These are phyloP conservation scores for Poeciliopsis retropinna DNA, from an alignment of 2,113 vertebrate genomes.

Conservation along the genomic window DNA sequence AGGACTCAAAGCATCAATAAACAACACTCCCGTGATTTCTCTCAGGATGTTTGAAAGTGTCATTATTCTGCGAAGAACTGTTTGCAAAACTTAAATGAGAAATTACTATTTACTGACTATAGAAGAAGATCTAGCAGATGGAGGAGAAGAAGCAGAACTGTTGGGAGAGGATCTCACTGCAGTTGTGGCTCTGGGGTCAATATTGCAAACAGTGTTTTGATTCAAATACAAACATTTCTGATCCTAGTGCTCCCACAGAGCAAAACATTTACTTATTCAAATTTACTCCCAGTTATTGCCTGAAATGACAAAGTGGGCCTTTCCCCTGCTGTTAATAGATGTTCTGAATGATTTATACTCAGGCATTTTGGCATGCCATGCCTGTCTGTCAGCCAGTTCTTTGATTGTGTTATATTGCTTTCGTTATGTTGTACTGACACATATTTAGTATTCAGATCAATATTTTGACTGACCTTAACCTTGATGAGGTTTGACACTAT, in stretches of 20 bases:
- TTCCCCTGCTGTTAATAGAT: constrained; percentile 29
- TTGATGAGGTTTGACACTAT: constrained; percentile 58
- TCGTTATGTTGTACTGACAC: constrained; percentile 29
- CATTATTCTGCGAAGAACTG: constrained; percentile 15
- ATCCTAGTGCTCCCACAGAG: constrained; percentile 55
- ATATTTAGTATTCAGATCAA: constrained; percentile 60
- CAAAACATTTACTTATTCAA: constrained; percentile 67
- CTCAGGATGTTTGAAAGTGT: constrained; percentile 16
- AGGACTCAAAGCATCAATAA: constrained; percentile 37
- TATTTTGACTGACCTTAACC: constrained; percentile 55
- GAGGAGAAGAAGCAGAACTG: constrained; percentile 27
- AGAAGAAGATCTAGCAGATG: constrained; percentile 18
- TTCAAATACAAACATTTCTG: constrained; percentile 67
- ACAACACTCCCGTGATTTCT: constrained; percentile 23
- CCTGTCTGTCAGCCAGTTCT: constrained; percentile 37
- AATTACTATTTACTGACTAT: constrained; percentile 35
- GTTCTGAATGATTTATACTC: constrained; percentile 42
- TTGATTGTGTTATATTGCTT: constrained; percentile 44
- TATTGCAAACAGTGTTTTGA: constrained; percentile 59
- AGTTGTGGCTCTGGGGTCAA: constrained; percentile 54
- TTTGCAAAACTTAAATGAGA: constrained; percentile 35
- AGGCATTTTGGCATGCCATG: constrained; percentile 21
- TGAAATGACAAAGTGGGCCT: constrained; percentile 35
- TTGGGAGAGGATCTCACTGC: constrained; percentile 37
- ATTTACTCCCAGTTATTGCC: constrained; percentile 54